A percentile compares a stretch with the other conserved stretches of the same genome.
phyloP scores from a whole-genome alignment of 2,797 vertebrate genomes.

The Leptatherina wallacei region DNA sequence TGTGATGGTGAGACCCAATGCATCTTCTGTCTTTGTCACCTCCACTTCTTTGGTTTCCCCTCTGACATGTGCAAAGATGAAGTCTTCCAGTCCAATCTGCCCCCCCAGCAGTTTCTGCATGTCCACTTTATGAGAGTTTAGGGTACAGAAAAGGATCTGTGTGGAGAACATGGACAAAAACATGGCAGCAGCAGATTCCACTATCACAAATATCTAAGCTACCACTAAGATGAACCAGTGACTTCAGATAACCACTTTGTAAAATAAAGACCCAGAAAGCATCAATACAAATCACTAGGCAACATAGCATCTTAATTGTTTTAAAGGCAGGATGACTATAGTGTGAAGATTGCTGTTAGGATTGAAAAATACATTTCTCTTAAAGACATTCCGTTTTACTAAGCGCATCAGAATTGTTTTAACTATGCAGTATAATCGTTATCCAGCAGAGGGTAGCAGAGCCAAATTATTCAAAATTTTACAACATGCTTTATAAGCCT shows the following conservation, averaged over 20 bases:
- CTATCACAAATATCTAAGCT: background rate
- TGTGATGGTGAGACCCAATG: slow-evolving; percentile 95
- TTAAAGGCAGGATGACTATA: background rate
- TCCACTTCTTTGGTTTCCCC: slow-evolving; percentile 97
- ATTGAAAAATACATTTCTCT: background rate
- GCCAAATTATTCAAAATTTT: slow-evolving; percentile 2
- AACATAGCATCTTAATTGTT: background rate
- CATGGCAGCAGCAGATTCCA: background rate
- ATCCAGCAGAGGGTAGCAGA: slow-evolving; percentile 68
- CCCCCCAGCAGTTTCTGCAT: slow-evolving; percentile 97
- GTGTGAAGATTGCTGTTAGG: too few relatives aligned
- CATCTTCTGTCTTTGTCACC: slow-evolving; percentile 95
- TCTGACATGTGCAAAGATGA: slow-evolving; percentile 95
- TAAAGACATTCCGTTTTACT: background rate
- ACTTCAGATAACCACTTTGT: background rate
- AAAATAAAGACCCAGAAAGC: background rate
- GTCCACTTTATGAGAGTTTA: slow-evolving; percentile 97
- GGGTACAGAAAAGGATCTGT: slow-evolving; percentile 97
- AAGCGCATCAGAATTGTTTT: background rate
- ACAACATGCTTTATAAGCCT: background rate
- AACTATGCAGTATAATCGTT: slow-evolving; percentile 14
- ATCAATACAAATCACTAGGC: background rate
- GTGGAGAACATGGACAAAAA: background rate
- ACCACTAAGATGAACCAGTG: background rate
- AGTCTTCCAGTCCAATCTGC: slow-evolving; percentile 97